Conservation (phyloP, 2,113 vertebrate species). For the Dasyornis broadbenti region DNA sequence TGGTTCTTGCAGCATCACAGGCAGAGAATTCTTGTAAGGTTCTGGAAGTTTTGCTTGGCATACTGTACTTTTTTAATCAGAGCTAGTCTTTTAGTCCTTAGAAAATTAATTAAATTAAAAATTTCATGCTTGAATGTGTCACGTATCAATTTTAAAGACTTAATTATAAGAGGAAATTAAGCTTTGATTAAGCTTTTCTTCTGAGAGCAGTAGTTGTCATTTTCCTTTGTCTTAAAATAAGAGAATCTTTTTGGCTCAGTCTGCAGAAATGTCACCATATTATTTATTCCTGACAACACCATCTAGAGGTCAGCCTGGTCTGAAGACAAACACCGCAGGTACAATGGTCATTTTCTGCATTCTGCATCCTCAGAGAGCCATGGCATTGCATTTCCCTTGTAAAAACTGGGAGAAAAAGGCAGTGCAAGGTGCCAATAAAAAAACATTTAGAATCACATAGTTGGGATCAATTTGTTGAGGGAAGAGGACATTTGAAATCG, state of each 20-base stretch:
- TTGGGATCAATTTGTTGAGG: neutral
- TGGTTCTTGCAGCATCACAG: neutral
- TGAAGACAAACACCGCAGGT: neutral
- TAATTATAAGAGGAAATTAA: constrained; percentile 55
- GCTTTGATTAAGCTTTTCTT: constrained; percentile 56
- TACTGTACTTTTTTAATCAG: neutral
- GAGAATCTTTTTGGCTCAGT: neutral
- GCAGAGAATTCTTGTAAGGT: neutral
- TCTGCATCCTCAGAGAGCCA: neutral
- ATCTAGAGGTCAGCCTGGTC: neutral
- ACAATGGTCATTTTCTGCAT: neutral
- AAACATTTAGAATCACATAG: neutral
- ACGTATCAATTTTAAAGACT: constrained; percentile 54
- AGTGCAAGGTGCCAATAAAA: neutral
- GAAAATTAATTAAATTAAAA: constrained; percentile 59
- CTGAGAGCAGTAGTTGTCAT: constrained; percentile 11
- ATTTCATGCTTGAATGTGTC: constrained; percentile 25
- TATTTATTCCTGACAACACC: neutral
- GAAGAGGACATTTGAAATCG: neutral
- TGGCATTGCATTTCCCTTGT: neutral
- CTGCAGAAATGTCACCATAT: neutral
- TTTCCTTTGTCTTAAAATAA: constrained; percentile 28
- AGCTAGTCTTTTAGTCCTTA: neutral
- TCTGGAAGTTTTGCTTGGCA: neutral
- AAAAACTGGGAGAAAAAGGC: neutral